Evolutionary conservation across 2,797 vertebrate genomes (phyloP).

Genomic region (Lutra lutra): DNA sequence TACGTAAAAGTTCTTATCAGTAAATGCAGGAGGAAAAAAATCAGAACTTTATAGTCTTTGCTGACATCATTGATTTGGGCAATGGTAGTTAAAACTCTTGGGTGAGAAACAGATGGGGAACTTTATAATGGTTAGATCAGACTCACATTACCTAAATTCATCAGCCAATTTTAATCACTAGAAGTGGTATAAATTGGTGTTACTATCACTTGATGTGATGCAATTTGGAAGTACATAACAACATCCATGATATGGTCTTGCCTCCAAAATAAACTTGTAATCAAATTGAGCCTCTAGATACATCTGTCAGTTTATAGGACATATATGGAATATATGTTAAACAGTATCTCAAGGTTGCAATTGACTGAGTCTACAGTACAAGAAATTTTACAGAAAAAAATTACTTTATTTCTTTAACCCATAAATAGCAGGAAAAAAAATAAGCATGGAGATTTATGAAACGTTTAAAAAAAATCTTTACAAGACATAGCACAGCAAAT

Average conservation of each 20-base stretch:
- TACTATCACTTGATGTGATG: not conserved
- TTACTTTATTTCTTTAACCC: not conserved
- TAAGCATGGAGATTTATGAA: not conserved
- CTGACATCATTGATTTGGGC: not conserved
- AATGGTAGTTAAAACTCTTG: not conserved
- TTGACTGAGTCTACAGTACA: not conserved
- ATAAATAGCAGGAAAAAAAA: not conserved
- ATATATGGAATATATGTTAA: not conserved
- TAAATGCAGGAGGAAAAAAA: constrained; percentile 5
- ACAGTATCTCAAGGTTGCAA: not conserved
- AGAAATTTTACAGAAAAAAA: constrained; percentile 13
- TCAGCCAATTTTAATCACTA: not conserved
- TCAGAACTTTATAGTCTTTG: not conserved
- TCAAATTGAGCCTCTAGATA: not conserved
- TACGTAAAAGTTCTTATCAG: not conserved
- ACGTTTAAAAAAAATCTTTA: not conserved
- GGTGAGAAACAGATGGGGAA: not conserved
- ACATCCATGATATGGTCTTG: not conserved
- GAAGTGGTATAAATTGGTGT: not conserved
- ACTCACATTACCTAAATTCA: not conserved
- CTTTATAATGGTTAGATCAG: not conserved
- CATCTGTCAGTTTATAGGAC: not conserved
- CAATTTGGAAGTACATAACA: not conserved
- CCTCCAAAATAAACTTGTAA: not conserved
- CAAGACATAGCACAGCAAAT: not conserved